Evolutionary conservation across 2,888 invertebrate species (phyloP), one percentile per base, ranked within the genome.

Genomic region (Spatulosminthurus flaviceps): DNA sequence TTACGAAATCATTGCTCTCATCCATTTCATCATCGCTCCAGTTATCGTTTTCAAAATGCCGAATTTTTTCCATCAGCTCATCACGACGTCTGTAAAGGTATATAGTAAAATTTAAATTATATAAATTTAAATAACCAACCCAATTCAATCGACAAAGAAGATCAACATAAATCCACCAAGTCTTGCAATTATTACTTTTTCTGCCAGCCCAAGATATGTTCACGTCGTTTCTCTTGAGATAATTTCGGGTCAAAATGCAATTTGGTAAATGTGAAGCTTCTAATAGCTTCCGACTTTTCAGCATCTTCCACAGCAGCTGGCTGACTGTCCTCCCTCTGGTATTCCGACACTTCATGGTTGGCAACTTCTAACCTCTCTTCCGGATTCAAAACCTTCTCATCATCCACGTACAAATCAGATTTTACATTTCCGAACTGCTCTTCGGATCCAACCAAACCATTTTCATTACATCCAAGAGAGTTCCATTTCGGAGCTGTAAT

Each of bases 11-110:
- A 70, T 88, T 87, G 79, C 88, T 82, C 11, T 86, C 87, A 81
- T 89, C 90, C 41, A 87, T 83, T 0, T 83, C 81, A 29, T 87
- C 85, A 1, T 87, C 86, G 82, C 85, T 88, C 61, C 87, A 87
- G 13, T 71, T 78, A 43, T 82, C 83, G n/a, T 89, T 89, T 51
- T 89, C 86, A 70, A 92, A 88, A 13, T 90, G 90, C 84, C 92
- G 87, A 79, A 88, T 88, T 82, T 87, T 87, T 86, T 91, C 90
- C 61, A 90, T 83, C 51, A 88, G 87, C 64, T 86, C 86, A 77
- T 89, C 87, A 69, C 91, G 88, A 80, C 89, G 88, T 67, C 91
- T 91, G 87, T 80, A 88, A 88, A 81, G 77, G n/a, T n/a, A n/a
- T n/a, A n/a, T n/a, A 77, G 5, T 24, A 74, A 72, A 77, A 24